Evolutionary conservation across 37 sponge, comb jelly and placozoan genomes (phyloP), one percentile per base, ranked within the genome.

Genomic region (Halisarca cf. caerulea): DNA sequence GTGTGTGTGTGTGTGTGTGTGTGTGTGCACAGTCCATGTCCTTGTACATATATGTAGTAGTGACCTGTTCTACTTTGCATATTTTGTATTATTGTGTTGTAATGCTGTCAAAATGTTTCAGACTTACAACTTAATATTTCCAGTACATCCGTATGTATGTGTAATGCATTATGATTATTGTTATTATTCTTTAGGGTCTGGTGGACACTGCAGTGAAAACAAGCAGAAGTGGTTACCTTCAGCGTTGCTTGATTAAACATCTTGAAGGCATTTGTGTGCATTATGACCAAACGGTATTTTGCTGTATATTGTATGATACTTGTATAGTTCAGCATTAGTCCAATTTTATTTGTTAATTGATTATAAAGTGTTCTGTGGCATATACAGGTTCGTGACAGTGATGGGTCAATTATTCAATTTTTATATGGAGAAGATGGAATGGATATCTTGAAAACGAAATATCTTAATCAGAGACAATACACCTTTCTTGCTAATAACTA

Each of bases 191-290:
- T 17, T 58, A 95, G 93, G 99, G 99, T 70, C 87, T 98, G 7
- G 93, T 98, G 30, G 99, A 98, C 73, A 98, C 99, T 32, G 99
- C 99, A 11, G 99, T 98, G 23, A 98, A 98, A 86, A 98, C 99
- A 40, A 98, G 99, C 84, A 92, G 99, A 32, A 96, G 97, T 86
- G 99, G 99, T 20, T 98, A 98, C 84, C 85, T 98, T 1, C 99
- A 98, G 91, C 42, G 99, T 30, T 98, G 99, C 44, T 90, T 98
- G 60, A 92, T 98, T 58, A 98, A 98, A 81, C 99, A 98, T 70
- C 81, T 98, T 59, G 99, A 98, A 85, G 96, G 96, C 0, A 66
- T 98, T 21, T 80, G 84, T 81, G 89, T 94, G 3, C 28, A 71
- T 28, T 98, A 98, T 79, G 99, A 98, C 77, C 89, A 91, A 20